A percentile compares a stretch with the other conserved stretches of the same genome.
Evolutionary conservation across 2,797 vertebrate species (phyloP).

Genomic region (Scarus forsteni): DNA sequence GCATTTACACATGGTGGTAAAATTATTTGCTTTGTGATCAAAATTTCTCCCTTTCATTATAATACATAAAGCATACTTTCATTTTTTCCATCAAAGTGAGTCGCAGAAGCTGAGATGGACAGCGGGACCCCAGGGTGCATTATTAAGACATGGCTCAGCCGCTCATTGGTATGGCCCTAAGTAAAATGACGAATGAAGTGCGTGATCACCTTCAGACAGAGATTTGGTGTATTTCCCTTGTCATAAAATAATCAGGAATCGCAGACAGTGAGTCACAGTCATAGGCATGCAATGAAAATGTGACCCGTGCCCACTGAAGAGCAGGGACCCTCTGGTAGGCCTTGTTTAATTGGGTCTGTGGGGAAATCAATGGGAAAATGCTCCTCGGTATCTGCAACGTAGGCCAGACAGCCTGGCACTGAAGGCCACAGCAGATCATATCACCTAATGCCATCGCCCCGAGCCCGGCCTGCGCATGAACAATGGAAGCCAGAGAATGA

Average conservation of each 20-base stretch:
- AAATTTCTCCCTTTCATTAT: neutral
- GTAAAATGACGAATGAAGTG: conserved; percentile 9
- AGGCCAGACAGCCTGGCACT: conserved; percentile 62
- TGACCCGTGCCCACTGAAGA: conserved; percentile 46
- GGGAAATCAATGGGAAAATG: conserved; percentile 73
- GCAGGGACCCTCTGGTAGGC: conserved; percentile 43
- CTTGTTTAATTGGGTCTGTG: conserved; percentile 70
- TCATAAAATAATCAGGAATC: conserved; percentile 55
- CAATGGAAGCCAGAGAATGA: conserved; percentile 29
- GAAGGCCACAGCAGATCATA: conserved; percentile 57
- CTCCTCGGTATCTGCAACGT: conserved; percentile 54
- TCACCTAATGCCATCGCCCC: conserved; percentile 59
- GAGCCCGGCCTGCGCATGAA: conserved; percentile 12
- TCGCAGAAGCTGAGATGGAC: conserved; percentile 18
- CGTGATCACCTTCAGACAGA: conserved; percentile 4
- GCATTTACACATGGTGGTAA: neutral
- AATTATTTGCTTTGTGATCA: neutral
- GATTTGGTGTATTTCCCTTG: conserved; percentile 25
- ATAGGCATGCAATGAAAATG: conserved; percentile 45
- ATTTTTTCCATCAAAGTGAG: conserved; percentile 3
- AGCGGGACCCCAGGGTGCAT: conserved; percentile 3
- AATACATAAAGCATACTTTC: neutral
- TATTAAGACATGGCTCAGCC: conserved; percentile 8
- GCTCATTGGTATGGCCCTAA: neutral
- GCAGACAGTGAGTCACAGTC: conserved; percentile 34